Evolutionary conservation across 2,113 vertebrate species (phyloP).

Genomic region (Lepisosteus osseus): DNA sequence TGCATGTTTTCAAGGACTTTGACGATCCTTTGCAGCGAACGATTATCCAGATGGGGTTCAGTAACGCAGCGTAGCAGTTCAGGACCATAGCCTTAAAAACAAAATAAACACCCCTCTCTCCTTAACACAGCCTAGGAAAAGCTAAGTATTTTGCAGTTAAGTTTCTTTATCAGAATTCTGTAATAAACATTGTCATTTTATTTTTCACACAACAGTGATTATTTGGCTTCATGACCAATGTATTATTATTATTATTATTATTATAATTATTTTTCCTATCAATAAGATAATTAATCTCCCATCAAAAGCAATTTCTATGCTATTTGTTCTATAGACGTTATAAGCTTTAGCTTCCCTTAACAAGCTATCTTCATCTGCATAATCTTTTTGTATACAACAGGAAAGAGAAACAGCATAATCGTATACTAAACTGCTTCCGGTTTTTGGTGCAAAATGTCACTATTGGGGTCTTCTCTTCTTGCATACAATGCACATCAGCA

Average conservation of each 20-base stretch:
- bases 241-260: no score
- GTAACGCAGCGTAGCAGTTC: slow-evolving; percentile 17
- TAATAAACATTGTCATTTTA: neutral
- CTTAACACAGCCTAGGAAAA: slow-evolving; percentile 2
- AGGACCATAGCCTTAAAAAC: slow-evolving; percentile 24
- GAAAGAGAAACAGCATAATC: no score
- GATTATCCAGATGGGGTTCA: neutral
- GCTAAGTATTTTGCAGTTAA: neutral
- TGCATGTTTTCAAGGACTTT: slow-evolving; percentile 42
- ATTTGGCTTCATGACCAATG: neutral
- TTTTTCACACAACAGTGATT: neutral
- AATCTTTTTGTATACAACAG: no score
- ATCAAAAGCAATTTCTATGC: no score
- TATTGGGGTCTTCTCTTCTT: no score
- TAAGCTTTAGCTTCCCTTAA: no score
- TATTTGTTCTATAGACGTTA: no score
- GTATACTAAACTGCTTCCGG: no score
- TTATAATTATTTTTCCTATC: neutral
- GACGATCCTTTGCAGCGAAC: slow-evolving; percentile 38
- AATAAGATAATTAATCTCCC: no score
- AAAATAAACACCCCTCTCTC: slow-evolving; percentile 24
- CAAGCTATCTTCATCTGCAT: no score
- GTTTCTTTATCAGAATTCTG: neutral
- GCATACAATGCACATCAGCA: no score
- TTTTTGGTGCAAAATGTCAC: no score